These are phyloP conservation scores for Fulmarus glacialis DNA, from an alignment of 2,113 vertebrate genomes.

Conservation along the genomic window DNA sequence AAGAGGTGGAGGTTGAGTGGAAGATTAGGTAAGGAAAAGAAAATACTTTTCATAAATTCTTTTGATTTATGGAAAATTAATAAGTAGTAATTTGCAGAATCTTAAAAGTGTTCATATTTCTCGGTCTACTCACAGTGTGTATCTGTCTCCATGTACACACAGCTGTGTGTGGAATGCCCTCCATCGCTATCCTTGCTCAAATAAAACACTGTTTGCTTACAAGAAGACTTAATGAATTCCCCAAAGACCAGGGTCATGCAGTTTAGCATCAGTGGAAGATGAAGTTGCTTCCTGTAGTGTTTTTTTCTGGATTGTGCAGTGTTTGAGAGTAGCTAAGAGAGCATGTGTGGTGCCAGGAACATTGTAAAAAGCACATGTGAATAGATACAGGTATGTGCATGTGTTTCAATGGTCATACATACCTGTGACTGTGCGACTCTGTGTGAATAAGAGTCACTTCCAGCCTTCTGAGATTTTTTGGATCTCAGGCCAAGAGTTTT, in stretches of 20 bases:
- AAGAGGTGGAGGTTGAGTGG: not conserved
- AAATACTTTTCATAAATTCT: not conserved
- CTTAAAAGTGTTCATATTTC: not conserved
- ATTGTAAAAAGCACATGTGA: not conserved
- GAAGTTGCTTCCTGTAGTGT: not conserved
- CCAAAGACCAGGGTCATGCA: not conserved
- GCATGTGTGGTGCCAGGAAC: not conserved
- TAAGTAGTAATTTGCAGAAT: not conserved
- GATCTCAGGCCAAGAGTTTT: not conserved
- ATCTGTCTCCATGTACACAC: not conserved
- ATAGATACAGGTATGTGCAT: not conserved
- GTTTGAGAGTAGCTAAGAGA: not conserved
- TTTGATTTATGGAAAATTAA: not conserved
- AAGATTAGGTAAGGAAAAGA: not conserved
- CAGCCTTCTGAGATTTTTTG: not conserved
- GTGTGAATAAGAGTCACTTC: not conserved
- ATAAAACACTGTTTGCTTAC: slow-evolving; percentile 25
- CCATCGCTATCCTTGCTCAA: not conserved
- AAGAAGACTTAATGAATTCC: slow-evolving; percentile 20
- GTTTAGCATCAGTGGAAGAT: not conserved
- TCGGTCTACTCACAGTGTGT: not conserved
- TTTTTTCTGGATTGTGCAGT: not conserved
- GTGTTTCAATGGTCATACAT: not conserved
- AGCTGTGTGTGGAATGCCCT: not conserved
- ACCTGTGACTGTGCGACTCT: not conserved